Base-by-base conservation (phyloP, 35 echinoderm and acorn worm species). In the Apostichopus californicus region DNA sequence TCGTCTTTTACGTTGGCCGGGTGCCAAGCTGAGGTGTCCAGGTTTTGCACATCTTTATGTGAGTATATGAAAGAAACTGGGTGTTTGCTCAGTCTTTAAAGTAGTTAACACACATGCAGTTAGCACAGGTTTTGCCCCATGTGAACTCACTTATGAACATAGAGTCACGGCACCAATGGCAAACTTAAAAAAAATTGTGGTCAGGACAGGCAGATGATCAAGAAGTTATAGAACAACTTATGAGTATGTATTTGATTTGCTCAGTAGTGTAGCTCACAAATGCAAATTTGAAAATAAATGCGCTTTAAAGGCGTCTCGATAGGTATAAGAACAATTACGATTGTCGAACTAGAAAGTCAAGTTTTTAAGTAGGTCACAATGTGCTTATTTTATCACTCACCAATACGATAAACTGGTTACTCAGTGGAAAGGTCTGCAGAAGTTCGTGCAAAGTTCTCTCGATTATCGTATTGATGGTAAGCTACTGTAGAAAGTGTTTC, bases 321-420 rank as follows among this genome's bases (percentile, higher is more conserved):
- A 46, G 87, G 14, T 54, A 77, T 22, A 91, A 78, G 56, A 91
- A 54, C 78, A 73, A 78, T 17, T 18, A 91, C 26, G 71, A 78
- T 54, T 26, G 75, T 77, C 10, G 78, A 28, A 78, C 20, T 15
- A 91, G 23, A 53, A 80, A 20, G 78, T 3, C 52, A 61, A 52
- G 14, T 15, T 91, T 91, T 20, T 78, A 79, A 77, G 54, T 79
- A 9, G 77, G 56, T 55, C 72, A 91, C 54, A 9, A 54, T 56
- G 64, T 89, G 8, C 25, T 89, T 12, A 20, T 89, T 23, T 26
- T 89, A 5, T 26, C 71, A 24, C 66, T 73, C 28, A 91, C 77
- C n/a, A 46, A 91, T 56, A 55, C 17, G 80, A 91, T 55, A 78
- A 91, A 57, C 75, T 91, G n/a, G 8, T 91, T 25, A 77, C 57